These are phyloP conservation scores for Nowickia ferox DNA, from an alignment of 2,888 invertebrate species.

Conservation along the genomic window DNA sequence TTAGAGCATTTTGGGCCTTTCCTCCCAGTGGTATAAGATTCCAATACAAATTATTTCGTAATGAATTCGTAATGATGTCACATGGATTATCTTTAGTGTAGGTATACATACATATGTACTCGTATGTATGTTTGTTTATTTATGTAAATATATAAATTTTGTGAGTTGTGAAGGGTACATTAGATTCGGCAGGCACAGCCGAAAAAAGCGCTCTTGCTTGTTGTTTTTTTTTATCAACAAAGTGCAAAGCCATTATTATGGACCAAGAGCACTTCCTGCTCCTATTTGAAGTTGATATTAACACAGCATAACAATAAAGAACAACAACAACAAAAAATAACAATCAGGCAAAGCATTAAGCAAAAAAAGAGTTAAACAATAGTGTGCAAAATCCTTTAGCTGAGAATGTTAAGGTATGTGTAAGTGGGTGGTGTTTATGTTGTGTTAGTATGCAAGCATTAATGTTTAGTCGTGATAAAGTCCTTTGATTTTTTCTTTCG, in stretches of 20 bases:
- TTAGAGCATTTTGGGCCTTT: no score
- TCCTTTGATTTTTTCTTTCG: constrained; percentile 7
- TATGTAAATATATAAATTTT: no score
- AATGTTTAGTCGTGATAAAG: constrained; percentile 57
- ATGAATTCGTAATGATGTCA: no score
- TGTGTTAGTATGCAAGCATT: constrained; percentile 19
- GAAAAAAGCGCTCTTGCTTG: no score
- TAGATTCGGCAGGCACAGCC: no score
- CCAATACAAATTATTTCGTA: no score
- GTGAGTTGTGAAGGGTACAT: no score
- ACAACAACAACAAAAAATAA: constrained; percentile 24
- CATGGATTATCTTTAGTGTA: no score
- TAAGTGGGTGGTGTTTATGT: constrained; percentile 6
- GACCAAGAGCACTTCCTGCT: constrained; percentile 68
- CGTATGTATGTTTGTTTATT: no score
- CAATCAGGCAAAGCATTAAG: constrained; percentile 9
- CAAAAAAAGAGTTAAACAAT: constrained; percentile 21
- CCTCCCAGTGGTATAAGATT: no score
- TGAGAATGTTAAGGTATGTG: not conserved
- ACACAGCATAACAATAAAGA: constrained; percentile 35
- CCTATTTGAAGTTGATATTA: constrained; percentile 63
- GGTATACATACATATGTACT: no score
- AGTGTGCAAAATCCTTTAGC: constrained; percentile 17
- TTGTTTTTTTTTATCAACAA: constrained; percentile 56
- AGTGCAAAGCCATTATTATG: constrained; percentile 61